Conservation (phyloP, 1,140 invertebrate genomes). For the Nebria ingens region DNA sequence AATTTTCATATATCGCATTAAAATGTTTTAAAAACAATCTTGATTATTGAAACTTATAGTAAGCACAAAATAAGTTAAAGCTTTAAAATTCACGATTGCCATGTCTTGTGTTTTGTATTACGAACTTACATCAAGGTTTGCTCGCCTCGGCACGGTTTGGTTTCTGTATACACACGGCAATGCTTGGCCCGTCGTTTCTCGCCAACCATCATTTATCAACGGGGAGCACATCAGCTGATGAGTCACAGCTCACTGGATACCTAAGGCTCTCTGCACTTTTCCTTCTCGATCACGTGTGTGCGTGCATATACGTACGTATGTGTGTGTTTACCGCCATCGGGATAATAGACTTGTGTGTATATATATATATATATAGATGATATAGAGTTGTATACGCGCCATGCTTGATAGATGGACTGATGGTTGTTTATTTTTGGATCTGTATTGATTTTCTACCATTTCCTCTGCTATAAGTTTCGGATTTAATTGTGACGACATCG, state of each 20-base stretch:
- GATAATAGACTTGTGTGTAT: constrained; percentile 1
- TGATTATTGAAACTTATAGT: too few species aligned
- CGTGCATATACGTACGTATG: not conserved
- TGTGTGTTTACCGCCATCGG: constrained; percentile 1
- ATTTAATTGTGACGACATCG: too few species aligned
- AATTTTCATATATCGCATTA: too few species aligned
- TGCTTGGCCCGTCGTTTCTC: not conserved
- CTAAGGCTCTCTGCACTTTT: constrained; percentile 6
- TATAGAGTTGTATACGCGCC: not conserved
- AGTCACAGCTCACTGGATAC: constrained; percentile 8
- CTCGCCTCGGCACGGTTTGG: not conserved
- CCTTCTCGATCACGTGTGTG: not conserved
- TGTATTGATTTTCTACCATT: constrained; percentile 2
- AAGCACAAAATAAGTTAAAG: too few species aligned
- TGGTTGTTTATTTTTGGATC: constrained; percentile 1
- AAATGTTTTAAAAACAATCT: too few species aligned
- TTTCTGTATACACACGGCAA: too few species aligned
- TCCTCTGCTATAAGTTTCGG: too few species aligned
- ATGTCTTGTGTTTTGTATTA: too few species aligned
- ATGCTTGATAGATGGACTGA: not conserved
- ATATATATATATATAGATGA: too few species aligned
- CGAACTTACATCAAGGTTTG: too few species aligned
- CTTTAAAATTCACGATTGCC: too few species aligned
- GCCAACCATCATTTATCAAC: constrained; percentile 1
- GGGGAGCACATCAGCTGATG: constrained; percentile 6